phyloP scores from a whole-genome alignment of 2,888 invertebrate species.

The Monoplex corrugatus region DNA sequence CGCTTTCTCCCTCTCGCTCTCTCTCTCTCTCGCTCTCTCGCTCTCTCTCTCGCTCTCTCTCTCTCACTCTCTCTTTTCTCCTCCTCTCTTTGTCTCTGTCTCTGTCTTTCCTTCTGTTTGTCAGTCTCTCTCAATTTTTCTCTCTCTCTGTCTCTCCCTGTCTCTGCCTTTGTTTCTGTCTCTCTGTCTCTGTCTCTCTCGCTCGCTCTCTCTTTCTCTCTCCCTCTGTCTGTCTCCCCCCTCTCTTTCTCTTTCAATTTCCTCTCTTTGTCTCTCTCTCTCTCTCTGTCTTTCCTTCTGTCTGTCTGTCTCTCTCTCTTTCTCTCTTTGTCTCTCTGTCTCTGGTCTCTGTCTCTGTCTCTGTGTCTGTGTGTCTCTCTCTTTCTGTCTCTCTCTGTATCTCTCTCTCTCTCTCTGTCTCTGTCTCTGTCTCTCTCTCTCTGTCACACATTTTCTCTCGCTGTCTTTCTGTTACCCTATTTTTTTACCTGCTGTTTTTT shows the following conservation, averaged over 20 bases:
- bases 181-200: not conserved
- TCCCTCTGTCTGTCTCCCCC: not conserved
- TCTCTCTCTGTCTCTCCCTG: too few species aligned
- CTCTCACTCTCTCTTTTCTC: not conserved
- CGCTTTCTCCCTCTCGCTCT: not conserved
- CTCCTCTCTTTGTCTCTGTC: too few species aligned
- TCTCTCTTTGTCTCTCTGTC: not conserved
- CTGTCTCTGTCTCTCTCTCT: too few species aligned
- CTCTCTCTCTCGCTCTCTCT: not conserved
- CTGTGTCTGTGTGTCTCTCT: not conserved
- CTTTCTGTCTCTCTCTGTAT: not conserved
- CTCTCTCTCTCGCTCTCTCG: not conserved
- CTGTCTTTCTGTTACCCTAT: too few species aligned
- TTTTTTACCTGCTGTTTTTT: too few species aligned
- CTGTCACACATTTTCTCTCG: too few species aligned
- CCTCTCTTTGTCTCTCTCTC: not conserved
- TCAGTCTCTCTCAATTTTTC: too few species aligned
- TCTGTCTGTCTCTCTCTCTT: not conserved
- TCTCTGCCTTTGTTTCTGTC: too few species aligned
- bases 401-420: not conserved
- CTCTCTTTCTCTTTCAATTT: not conserved
- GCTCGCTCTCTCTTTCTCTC: not conserved
- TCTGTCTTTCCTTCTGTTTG: too few species aligned
- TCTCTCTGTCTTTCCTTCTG: not conserved
- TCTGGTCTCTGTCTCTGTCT: constrained; percentile 13